Base-by-base conservation (phyloP, 2,113 vertebrate species). In the Seriola rivoliana region DNA sequence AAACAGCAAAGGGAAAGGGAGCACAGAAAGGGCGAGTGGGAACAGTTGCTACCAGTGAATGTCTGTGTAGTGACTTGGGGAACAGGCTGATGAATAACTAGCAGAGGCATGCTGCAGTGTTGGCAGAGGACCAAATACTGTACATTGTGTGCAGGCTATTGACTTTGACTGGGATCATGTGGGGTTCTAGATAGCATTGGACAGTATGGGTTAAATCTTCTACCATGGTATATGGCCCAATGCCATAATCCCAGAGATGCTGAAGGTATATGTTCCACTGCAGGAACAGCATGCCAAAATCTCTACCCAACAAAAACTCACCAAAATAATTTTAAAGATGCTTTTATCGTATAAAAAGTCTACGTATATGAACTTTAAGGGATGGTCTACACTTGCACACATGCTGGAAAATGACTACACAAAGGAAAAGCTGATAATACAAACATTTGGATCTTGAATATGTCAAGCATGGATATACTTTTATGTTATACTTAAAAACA, bases 81-180 rank as follows among this genome's bases (percentile, higher is more conserved):
- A 73, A 55, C 69, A 34, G 46, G 74, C 68, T 74, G 75, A 78
- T 82, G 79, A 82, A 86, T 66, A 78, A 66, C 80, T 58, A 78
- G 14, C 50, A 65, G 70, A 66, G 65, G 59, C 65, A 54, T 71
- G 75, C 85, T 75, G 85, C 85, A 87, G 76, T 71, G 71, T 52
- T 87, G 85, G 80, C 85, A 62, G 34, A 66, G 0, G 19, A 82
- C 85, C 85, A 83, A 48, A 80, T 25, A 46, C 64, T 79, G 71
- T 58, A 57, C 34, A 67, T 81, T 38, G 36, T 34, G 63, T 71
- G 71, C 60, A 42, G 75, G 14, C 46, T 75, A 60, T 79, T 57
- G 69, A 74, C 36, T 64, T 74, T 64, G 40, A 29, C 69, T 50
- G 64, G 50, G 44, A 68, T 78, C 25, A 38, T 46, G 50, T 78